Evolutionary conservation across 2,113 vertebrate species (phyloP), one percentile per base, ranked within the genome.

Genomic region (Xiphias gladius): DNA sequence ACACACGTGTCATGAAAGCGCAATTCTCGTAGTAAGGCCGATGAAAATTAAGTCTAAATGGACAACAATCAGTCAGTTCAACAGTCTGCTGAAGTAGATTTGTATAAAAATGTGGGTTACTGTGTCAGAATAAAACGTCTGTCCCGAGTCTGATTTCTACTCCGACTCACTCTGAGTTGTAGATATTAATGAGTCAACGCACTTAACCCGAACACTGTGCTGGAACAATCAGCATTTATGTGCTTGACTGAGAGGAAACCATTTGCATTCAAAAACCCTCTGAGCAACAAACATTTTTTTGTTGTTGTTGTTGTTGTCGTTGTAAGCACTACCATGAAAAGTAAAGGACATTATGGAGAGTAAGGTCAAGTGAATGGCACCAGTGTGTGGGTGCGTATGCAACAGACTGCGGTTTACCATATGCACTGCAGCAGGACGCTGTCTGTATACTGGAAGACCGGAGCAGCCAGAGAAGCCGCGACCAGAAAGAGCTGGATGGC

Each of bases 381-480:
- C 28, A 26, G 75, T 0, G 3, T 48, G 32, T 71, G 32, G 57
- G 3, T 80, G 32, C 5, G 30, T 11, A 12, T 55, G 35, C 57
- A 26, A 26, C 13, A 55, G 28, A 2, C 5, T 28, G 55, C 64
- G 20, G 3, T 90, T 96, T 94, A 99, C 98, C 98, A 99, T 83
- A 99, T 92, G 1, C 96, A 94, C 84, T 97, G 97, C 92, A 99
- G 96, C 82, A 96, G 96, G 48, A 97, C 58, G 70, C 97, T 97
- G 94, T 99, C 98, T 84, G 96, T 96, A 41, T 96, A 99, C 88
- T 99, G 96, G 93, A 99, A 99, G 88, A 99, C 97, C 0, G 98
- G 98, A 64, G 98, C 96, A 62, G 97, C 97, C 90, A 99, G 92
- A 86, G 98, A 99, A 22, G 97, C 96, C 11, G 98, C 98, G 67